Evolutionary conservation across 1,140 invertebrate genomes (phyloP), one percentile per base, ranked within the genome.

Genomic region (Himalopsyche phryganea): DNA sequence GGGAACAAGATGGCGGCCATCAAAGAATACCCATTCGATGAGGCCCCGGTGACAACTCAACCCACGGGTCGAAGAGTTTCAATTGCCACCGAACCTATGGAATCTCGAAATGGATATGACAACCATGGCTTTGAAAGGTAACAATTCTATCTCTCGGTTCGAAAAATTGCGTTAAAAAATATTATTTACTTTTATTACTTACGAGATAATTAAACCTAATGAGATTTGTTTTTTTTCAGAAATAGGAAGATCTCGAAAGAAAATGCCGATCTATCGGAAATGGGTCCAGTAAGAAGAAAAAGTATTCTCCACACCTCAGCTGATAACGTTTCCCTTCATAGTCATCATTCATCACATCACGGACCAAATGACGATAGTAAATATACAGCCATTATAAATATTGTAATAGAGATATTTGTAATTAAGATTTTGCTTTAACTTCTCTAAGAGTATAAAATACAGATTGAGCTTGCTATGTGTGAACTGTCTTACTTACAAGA

Each of bases 251-350:
- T 55, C 36, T 65, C 63, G 2, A 54, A 61, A 49, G 50, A 36
- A 42, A 61, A 65, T 41, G 71, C 73, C 1, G 69, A 72, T 6
- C 66, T 69, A 38, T 66, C 67, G 7, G 71, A 75, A 67, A 66
- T 71, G 10, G 80, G 80, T 46, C 83, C 83, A 6, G 80, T 82
- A 38, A 74, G 83, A 61, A 81, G 83, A 59, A 84, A 85, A 68
- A 85, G 83, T 68, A 84, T 84, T 64, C 69, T 85, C 19, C 81
- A 83, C 67, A 82, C 83, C 67, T 64, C 61, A 3, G 33, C 46
- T 28, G 61, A 64, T 23, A 64, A 57, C 41, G 61, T 57, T 33
- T 64, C 61, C 10, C 14, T 60, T 17, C 48, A 64, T 32, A 64
- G 61, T 50, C 57, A 64, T 28, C 61, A 60, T 38, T 60, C 57